Evolutionary conservation across 2,888 invertebrate genomes (phyloP), one percentile per base, ranked within the genome.

Genomic region (Ectemnius lituratus): DNA sequence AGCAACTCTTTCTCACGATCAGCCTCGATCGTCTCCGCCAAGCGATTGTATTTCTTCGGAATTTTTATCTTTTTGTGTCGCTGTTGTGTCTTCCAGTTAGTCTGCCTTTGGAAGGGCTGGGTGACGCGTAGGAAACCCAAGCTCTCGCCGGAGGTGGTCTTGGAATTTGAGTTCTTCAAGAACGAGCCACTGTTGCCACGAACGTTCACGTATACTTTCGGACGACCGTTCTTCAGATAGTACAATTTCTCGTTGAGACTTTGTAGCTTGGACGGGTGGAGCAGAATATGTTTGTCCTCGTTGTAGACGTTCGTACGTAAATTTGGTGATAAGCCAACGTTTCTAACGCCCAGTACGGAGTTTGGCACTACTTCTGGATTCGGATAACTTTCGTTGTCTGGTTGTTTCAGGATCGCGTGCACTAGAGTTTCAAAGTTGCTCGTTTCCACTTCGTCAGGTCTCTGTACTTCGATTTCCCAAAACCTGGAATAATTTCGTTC

Each of bases 161-260:
- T 62, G 0, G 74, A 69, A n/a, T 60, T 62, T 0, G 52, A 20
- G 0, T 72, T 70, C 45, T 87, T 84, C 0, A 80, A 73, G 61
- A 87, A 87, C 4, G 86, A 84, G 2, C 88, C 88, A 23, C 84
- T 87, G 67, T 78, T 75, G 0, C 88, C 87, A 3, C 89, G 80
- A 6, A 89, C 85, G 61, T 88, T 89, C 0, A 89, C 87, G 71
- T 88, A 87, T 2, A 89, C 89, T 59, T 88, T 88, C 0, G 88
- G 88, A n/a, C 84, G 82, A 13, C 79, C 78, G 47, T 80, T 86
- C 62, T 89, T 90, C 52, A 89, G 70, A 20, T 89, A 89, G 60
- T 89, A 89, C 0, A 89, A 76, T 66, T 89, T 89, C 68, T 88
- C 88, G 57, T 87, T 82, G 37, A 81, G 58, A 8, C 66, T 76